Evolutionary conservation across 2,888 invertebrate genomes (phyloP).

Genomic region (Aethes cnicana): DNA sequence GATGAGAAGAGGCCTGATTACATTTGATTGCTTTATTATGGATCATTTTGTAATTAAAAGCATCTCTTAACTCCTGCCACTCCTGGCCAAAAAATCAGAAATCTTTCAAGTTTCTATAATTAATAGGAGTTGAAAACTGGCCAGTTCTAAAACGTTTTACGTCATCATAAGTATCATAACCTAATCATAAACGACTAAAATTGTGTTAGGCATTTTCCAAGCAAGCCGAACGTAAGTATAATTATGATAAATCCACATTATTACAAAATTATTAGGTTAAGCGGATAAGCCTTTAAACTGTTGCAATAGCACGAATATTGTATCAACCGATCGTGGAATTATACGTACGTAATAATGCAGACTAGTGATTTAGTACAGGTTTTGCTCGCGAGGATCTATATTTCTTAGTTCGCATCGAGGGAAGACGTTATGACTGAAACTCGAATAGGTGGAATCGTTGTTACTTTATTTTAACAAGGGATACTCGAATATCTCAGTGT

Average conservation of each 20-base stretch:
- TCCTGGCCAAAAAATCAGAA: too few relatives aligned
- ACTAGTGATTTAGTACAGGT: conserved; percentile 80
- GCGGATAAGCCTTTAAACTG: conserved; percentile 29
- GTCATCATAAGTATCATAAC: too few relatives aligned
- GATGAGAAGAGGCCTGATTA: too few relatives aligned
- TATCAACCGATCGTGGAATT: conserved; percentile 49
- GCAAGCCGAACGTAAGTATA: conserved; percentile 16
- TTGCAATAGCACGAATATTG: conserved; percentile 31
- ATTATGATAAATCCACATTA: conserved; percentile 24
- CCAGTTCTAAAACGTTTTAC: too few relatives aligned
- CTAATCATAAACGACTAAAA: background rate
- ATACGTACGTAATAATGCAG: conserved; percentile 68
- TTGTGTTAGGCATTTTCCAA: conserved; percentile 9
- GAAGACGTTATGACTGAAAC: conserved; percentile 79
- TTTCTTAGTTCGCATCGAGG: conserved; percentile 79
- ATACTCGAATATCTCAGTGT: background rate
- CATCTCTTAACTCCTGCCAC: too few relatives aligned
- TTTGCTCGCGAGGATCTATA: conserved; percentile 77
- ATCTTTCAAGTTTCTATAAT: too few relatives aligned
- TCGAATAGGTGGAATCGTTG: conserved; percentile 66
- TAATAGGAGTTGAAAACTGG: too few relatives aligned
- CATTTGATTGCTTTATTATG: too few relatives aligned
- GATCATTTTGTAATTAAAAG: too few relatives aligned
- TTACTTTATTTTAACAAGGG: background rate
- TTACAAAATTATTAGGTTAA: conserved; percentile 29